Evolutionary conservation across 2,797 vertebrate species (phyloP).

Genomic region (Pseudomugil tenellus): DNA sequence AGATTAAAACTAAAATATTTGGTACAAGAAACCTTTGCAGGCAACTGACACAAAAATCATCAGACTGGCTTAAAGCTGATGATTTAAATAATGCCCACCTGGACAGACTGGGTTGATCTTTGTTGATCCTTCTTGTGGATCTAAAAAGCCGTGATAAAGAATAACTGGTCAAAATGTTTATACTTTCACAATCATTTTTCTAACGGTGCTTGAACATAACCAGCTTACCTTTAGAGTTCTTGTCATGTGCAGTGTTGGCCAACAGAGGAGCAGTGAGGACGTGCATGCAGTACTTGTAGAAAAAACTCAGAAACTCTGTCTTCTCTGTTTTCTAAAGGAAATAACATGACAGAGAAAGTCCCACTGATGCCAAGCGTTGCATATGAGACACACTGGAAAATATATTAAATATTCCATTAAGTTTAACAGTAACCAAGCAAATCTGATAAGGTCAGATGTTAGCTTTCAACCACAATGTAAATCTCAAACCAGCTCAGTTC

Average conservation of each 20-base stretch:
- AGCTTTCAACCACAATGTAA: too few species aligned
- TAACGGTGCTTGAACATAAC: not conserved
- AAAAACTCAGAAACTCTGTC: conserved; percentile 98
- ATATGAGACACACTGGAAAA: not conserved
- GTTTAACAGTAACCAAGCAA: not conserved
- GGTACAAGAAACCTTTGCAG: not conserved
- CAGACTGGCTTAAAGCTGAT: not conserved
- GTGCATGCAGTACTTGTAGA: conserved; percentile 99
- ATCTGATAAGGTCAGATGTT: not conserved
- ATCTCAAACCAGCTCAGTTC: too few species aligned
- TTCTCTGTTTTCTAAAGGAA: conserved; percentile 95
- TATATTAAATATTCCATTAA: not conserved
- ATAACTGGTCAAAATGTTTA: not conserved
- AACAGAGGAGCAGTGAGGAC: conserved; percentile 96
- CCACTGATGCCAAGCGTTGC: not conserved
- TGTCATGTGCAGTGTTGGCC: conserved; percentile 95
- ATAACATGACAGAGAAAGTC: not conserved
- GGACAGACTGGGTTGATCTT: conserved; percentile 94
- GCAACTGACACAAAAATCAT: not conserved
- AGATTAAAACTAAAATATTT: not conserved
- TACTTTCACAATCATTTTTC: not conserved
- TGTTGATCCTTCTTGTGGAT: conserved; percentile 87
- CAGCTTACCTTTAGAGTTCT: conserved; percentile 87
- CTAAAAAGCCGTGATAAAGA: conserved; percentile 68
- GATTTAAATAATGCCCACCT: conserved; percentile 76